These are phyloP conservation scores for Cyanocitta stelleri DNA, from an alignment of 2,113 vertebrate genomes.

Conservation along the genomic window DNA sequence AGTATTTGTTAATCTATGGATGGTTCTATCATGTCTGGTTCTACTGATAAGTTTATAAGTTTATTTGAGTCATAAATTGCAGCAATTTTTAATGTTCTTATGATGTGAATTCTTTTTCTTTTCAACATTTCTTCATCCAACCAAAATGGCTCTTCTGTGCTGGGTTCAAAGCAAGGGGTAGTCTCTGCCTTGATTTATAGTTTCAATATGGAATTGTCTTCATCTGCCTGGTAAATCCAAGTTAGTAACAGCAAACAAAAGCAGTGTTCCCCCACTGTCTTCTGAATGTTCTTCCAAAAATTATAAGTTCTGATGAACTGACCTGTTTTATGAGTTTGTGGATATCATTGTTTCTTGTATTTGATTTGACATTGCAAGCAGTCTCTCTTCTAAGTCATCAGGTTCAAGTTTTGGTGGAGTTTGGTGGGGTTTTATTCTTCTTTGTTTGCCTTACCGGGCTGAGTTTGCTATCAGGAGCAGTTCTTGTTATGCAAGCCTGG, in stretches of 20 bases:
- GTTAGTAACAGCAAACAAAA: not conserved
- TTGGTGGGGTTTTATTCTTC: not conserved
- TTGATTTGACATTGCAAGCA: not conserved
- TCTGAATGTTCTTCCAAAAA: not conserved
- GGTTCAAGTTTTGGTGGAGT: not conserved
- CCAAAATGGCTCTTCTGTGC: not conserved
- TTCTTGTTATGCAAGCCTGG: not conserved
- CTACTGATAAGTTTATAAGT: not conserved
- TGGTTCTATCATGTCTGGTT: not conserved
- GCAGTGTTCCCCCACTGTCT: not conserved
- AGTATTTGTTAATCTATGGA: not conserved
- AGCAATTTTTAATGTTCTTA: not conserved
- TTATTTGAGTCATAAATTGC: not conserved
- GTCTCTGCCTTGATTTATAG: not conserved
- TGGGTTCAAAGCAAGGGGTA: not conserved
- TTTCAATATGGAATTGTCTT: not conserved
- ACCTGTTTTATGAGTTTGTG: not conserved
- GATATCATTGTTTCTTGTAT: not conserved
- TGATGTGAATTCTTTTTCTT: not conserved
- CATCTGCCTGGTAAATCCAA: not conserved
- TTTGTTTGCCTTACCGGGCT: not conserved
- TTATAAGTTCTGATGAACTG: not conserved
- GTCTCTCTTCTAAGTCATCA: not conserved
- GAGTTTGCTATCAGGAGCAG: not conserved
- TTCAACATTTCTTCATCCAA: not conserved